Evolutionary conservation across 1,140 invertebrate genomes (phyloP).

Genomic region (Cataglyphis hispanica): DNA sequence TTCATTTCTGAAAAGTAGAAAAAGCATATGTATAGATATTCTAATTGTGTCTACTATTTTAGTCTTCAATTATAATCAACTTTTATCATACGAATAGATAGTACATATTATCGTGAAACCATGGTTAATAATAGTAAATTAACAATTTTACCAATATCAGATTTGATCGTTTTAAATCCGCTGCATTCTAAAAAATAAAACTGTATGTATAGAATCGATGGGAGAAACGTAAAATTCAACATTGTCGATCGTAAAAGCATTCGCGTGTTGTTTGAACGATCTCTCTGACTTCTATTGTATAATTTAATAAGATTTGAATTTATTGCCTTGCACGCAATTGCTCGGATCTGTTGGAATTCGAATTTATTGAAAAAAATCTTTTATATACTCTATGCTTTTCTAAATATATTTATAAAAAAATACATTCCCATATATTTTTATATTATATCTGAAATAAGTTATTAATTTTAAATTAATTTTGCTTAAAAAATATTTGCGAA

Average conservation of each 20-base stretch:
- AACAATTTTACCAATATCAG: constrained; percentile 5
- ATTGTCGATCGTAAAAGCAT: constrained; percentile 68
- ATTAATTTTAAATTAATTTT: constrained; percentile 29
- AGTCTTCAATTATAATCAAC: not conserved
- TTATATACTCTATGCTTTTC: not conserved
- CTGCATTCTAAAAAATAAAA: not conserved
- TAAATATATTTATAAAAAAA: constrained; percentile 27
- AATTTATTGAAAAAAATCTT: not conserved
- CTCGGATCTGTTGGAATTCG: constrained; percentile 66
- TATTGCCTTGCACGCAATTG: constrained; percentile 52
- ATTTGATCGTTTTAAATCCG: not conserved
- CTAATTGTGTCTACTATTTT: not conserved
- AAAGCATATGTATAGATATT: not conserved
- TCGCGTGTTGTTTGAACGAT: constrained; percentile 72
- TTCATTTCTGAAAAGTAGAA: not conserved
- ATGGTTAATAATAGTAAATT: not conserved
- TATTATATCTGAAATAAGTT: constrained; percentile 12
- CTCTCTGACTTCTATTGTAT: constrained; percentile 65
- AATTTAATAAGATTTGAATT: constrained; percentile 78
- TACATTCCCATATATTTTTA: not conserved
- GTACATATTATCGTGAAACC: not conserved
- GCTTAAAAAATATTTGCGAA: not conserved
- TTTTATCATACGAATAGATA: not conserved
- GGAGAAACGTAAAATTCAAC: constrained; percentile 3
- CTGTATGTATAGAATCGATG: not conserved